These are phyloP conservation scores for Chironomus tepperi DNA, from an alignment of 1,140 invertebrate genomes.

Conservation along the genomic window DNA sequence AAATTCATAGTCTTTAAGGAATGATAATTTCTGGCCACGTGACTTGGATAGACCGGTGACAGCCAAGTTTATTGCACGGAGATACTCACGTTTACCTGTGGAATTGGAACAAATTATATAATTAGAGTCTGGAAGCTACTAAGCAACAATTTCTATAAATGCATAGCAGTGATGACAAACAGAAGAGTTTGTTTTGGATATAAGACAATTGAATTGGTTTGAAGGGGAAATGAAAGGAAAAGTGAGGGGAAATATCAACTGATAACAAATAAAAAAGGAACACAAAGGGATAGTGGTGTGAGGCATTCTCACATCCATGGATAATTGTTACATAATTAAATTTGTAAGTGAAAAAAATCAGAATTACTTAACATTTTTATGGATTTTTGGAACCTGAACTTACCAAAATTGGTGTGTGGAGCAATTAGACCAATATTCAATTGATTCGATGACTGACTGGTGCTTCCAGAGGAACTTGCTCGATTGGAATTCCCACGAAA, in stretches of 20 bases:
- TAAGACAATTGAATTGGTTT: too few relatives aligned
- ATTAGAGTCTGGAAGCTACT: too few relatives aligned
- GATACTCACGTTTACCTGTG: conserved; percentile 50
- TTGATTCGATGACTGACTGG: conserved; percentile 31
- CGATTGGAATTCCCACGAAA: not conserved
- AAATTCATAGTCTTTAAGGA: conserved; percentile 54
- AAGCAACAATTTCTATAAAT: too few relatives aligned
- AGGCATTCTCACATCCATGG: not conserved
- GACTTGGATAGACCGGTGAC: conserved; percentile 50
- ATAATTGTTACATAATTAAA: conserved; percentile 10
- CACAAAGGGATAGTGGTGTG: not conserved
- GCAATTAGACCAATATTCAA: conserved; percentile 47
- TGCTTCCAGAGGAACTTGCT: not conserved
- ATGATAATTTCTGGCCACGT: conserved; percentile 47
- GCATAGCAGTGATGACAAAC: too few relatives aligned
- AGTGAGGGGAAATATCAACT: not conserved
- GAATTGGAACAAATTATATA: too few relatives aligned
- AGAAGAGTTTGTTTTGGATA: too few relatives aligned
- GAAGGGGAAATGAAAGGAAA: not conserved
- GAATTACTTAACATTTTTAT: not conserved
- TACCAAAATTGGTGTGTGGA: conserved; percentile 46
- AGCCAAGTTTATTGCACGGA: conserved; percentile 54
- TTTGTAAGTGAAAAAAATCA: not conserved
- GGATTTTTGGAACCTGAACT: not conserved
- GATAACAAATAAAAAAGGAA: not conserved